These are phyloP conservation scores for Mesocricetus auratus DNA, from an alignment of 2,113 vertebrate genomes.

Conservation along the genomic window DNA sequence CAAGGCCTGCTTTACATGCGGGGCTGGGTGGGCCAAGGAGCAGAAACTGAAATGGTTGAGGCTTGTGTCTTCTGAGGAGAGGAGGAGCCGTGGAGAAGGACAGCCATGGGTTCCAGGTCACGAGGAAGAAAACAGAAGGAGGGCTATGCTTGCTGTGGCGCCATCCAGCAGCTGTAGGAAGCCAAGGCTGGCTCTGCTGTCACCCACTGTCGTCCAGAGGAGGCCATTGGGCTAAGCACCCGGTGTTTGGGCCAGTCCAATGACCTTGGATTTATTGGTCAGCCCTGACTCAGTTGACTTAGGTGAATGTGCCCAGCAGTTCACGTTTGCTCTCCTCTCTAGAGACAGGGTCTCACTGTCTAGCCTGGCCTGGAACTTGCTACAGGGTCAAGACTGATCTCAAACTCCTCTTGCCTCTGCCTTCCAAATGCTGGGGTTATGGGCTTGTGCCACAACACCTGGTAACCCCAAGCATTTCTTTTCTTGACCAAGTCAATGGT, in stretches of 20 bases:
- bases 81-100: neutral
- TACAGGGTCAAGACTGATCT: no score
- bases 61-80: neutral
- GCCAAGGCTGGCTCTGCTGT: neutral
- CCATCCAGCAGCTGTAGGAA: neutral
- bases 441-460: neutral
- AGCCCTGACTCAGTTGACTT: no score
- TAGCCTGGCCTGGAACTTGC: no score
- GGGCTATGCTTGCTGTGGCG: neutral
- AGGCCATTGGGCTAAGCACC: neutral
- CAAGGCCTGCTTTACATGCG: neutral
- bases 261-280: neutral
- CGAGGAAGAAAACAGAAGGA: neutral
- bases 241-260: no score
- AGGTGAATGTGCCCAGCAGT: neutral
- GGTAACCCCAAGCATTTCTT: neutral
- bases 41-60: neutral
- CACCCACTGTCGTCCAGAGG: neutral
- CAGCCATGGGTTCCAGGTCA: neutral
- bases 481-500: neutral
- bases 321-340: neutral
- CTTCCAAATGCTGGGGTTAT: no score
- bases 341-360: no score
- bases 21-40: neutral
- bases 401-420: no score